phyloP scores from a whole-genome alignment of 2,113 vertebrate genomes.

The Coryphaenoides rupestris region DNA sequence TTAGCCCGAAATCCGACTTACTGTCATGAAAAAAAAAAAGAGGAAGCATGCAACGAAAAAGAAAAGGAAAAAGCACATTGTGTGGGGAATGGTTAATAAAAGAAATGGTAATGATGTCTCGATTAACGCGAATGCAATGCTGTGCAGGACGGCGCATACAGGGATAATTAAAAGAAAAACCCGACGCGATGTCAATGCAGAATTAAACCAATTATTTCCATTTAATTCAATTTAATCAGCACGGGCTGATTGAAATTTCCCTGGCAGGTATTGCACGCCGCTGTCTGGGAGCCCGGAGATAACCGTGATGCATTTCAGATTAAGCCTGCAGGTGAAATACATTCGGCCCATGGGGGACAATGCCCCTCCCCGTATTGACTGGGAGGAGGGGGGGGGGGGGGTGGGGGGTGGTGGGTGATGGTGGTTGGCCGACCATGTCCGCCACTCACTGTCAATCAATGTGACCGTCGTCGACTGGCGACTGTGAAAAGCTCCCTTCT shows the following conservation, averaged over 20 bases:
- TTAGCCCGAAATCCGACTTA: slow-evolving; percentile 53
- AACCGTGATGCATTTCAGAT: slow-evolving; percentile 65
- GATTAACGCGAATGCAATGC: slow-evolving; percentile 26
- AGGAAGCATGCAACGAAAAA: slow-evolving; percentile 56
- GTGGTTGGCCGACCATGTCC: not conserved
- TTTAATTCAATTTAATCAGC: slow-evolving; percentile 67
- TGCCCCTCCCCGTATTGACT: slow-evolving; percentile 11
- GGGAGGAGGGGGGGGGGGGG: no score
- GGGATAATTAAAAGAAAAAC: slow-evolving; percentile 24
- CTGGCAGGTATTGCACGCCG: slow-evolving; percentile 48
- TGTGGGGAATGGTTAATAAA: slow-evolving; percentile 55
- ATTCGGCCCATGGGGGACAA: slow-evolving; percentile 36
- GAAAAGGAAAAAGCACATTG: slow-evolving; percentile 51
- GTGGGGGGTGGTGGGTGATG: no score
- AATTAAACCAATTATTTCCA: slow-evolving; percentile 56
- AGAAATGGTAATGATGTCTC: slow-evolving; percentile 30
- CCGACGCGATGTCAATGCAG: slow-evolving; percentile 39
- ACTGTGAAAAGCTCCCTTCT: not conserved
- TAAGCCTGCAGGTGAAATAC: slow-evolving; percentile 37
- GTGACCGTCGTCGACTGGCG: not conserved
- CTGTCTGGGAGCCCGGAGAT: slow-evolving; percentile 61
- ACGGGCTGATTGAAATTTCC: slow-evolving; percentile 59
- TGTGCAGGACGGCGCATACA: slow-evolving; percentile 12
- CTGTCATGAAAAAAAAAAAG: slow-evolving; percentile 51
- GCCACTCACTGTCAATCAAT: slow-evolving; percentile 15